Base-by-base conservation (phyloP, 2,113 vertebrate species). In the Syrmaticus mikado region DNA sequence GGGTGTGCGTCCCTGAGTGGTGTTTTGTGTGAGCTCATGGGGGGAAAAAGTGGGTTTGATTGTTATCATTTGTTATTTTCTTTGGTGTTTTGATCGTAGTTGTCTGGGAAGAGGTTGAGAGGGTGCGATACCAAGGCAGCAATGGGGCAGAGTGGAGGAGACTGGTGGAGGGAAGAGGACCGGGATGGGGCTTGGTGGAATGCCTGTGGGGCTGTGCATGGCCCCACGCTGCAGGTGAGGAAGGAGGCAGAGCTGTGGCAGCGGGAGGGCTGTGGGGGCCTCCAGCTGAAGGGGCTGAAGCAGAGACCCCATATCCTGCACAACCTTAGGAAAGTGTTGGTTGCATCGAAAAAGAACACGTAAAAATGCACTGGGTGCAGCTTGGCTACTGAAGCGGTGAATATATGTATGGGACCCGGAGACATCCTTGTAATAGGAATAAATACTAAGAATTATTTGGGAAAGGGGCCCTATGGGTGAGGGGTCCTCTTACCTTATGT, bases 201-300 rank as follows among this genome's bases (percentile, higher is more conserved):
- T 5, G 13, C 13, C 22, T 60, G 0, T 1, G 8, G 50, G 74
- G 14, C 40, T 1, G 1, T 3, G 18, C 0, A 1, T 32, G 4
- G 5, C 53, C 48, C n/a, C 22, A 48, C 11, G 2, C 7, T 67
- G 34, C 0, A 0, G 1, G 13, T 25, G 40, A 62, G 48, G 27
- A 68, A 66, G 30, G 48, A 58, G 24, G 16, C 45, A 75, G 76
- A 74, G 32, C 36, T 82, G 45, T 60, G 36, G 65, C 40, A 73
- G 32, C 22, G 25, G 41, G 3, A 21, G 11, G 13, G 17, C 28
- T 82, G 8, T 38, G 53, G 32, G 21, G 22, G n/a, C 4, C 3
- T 40, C 36, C 7, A 14, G 22, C 4, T 52, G 52, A 78, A 86
- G 38, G 46, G 71, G 18, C 7, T 78, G 34, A 25, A 46, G n/a